Percentiles rank a stretch among this genome's conserved stretches.
Conservation (phyloP, 2,113 vertebrate species). For the Anas platyrhynchos region DNA sequence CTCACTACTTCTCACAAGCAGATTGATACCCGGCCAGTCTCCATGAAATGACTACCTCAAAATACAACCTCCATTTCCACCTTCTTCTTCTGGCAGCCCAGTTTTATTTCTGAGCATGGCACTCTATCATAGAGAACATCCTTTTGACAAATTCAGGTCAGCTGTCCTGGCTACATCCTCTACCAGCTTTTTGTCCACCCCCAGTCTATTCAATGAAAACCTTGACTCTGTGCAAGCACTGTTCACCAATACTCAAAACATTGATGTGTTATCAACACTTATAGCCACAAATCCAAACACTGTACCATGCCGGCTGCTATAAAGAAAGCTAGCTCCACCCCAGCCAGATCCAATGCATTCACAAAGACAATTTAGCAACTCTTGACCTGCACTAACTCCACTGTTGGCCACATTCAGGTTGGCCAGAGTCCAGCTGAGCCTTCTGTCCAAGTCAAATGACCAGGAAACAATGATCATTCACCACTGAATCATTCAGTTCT, state of each 20-base stretch:
- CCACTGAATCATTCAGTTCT: slow-evolving; percentile 8
- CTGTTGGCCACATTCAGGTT: neutral
- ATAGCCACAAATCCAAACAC: neutral
- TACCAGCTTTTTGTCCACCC: neutral
- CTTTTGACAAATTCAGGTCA: neutral
- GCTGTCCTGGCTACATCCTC: neutral
- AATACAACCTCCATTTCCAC: neutral
- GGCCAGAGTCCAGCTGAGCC: neutral
- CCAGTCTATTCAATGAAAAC: neutral
- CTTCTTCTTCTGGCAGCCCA: neutral
- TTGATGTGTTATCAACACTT: neutral
- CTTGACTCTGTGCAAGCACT: neutral
- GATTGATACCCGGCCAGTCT: neutral
- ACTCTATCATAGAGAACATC: neutral
- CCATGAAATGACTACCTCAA: neutral
- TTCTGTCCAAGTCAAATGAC: neutral
- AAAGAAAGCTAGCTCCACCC: neutral
- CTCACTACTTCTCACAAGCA: neutral
- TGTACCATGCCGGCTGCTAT: neutral
- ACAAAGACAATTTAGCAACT: neutral
- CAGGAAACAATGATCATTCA: neutral
- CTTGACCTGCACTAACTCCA: neutral
- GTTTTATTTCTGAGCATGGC: neutral
- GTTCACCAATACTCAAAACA: neutral
- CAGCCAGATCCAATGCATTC: neutral